Evolutionary conservation across 2,888 invertebrate species (phyloP).

Genomic region (Yponomeuta sedellus): DNA sequence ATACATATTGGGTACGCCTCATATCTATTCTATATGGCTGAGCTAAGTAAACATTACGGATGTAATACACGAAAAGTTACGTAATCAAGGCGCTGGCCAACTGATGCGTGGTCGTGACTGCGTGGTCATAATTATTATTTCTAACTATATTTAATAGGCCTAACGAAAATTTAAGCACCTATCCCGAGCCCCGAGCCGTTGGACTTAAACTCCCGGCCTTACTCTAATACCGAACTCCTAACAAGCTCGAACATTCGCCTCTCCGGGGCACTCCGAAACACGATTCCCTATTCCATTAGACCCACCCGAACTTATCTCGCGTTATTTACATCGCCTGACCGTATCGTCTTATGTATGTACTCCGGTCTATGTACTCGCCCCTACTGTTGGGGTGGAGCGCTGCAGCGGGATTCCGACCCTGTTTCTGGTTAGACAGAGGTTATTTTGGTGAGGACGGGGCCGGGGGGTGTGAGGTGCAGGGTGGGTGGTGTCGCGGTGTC

Average conservation of each 20-base stretch:
- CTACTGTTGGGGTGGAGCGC: conserved; percentile 12
- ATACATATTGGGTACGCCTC: too few relatives aligned
- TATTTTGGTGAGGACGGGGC: conserved; percentile 35
- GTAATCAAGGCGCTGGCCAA: too few relatives aligned
- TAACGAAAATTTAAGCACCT: too few relatives aligned
- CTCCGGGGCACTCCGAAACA: conserved; percentile 67
- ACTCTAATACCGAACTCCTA: conserved; percentile 28
- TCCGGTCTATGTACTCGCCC: conserved; percentile 55
- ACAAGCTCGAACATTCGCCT: conserved; percentile 58
- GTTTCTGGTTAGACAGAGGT: conserved; percentile 30
- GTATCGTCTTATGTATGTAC: conserved; percentile 72
- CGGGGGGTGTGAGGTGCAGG: conserved; percentile 29
- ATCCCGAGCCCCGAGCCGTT: too few relatives aligned
- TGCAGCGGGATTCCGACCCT: not conserved
- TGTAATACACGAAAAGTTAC: too few relatives aligned
- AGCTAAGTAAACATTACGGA: too few relatives aligned
- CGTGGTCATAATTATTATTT: too few relatives aligned
- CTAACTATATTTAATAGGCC: too few relatives aligned
- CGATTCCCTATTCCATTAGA: conserved; percentile 74
- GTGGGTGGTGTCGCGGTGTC: conserved; percentile 68
- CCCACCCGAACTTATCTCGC: conserved; percentile 72
- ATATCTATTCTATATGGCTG: too few relatives aligned
- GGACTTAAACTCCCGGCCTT: not conserved
- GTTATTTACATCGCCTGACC: conserved; percentile 76
- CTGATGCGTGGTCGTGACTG: too few relatives aligned